Conservation (phyloP, 2,888 invertebrate species). For the Psylliodes chrysocephalus region DNA sequence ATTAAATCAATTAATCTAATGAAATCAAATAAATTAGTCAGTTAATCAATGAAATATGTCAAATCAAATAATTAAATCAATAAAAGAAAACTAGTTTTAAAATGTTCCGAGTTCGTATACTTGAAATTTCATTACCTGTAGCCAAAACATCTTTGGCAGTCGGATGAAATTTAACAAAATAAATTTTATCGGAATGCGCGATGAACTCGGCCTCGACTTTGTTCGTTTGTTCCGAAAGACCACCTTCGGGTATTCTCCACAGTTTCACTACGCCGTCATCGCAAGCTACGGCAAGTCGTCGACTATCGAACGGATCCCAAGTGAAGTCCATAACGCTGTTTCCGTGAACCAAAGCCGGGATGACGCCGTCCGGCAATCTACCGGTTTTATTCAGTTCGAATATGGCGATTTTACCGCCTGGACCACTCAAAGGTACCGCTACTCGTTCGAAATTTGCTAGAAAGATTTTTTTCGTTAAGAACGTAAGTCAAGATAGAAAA, state of each 20-base stretch:
- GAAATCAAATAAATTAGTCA: too few relatives aligned
- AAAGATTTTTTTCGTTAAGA: constrained; percentile 15
- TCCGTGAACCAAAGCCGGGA: constrained; percentile 90
- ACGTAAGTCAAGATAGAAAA: neutral
- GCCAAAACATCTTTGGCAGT: constrained; percentile 86
- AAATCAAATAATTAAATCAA: too few relatives aligned
- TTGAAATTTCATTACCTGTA: constrained; percentile 69
- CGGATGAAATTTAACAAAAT: constrained; percentile 91
- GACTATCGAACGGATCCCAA: constrained; percentile 91
- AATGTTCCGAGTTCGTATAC: too few relatives aligned
- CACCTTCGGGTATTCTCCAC: constrained; percentile 60
- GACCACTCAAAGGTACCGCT: constrained; percentile 90
- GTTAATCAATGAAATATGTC: too few relatives aligned
- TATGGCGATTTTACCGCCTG: constrained; percentile 90
- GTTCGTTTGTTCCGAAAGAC: constrained; percentile 82
- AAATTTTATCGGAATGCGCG: constrained; percentile 91
- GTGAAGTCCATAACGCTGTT: constrained; percentile 91
- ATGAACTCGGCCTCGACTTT: constrained; percentile 74
- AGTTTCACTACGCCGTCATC: constrained; percentile 77
- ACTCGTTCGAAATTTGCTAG: constrained; percentile 86
- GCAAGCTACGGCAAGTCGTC: constrained; percentile 81
- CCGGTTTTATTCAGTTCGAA: constrained; percentile 83
- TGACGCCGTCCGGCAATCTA: constrained; percentile 81
- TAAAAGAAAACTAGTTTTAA: too few relatives aligned
- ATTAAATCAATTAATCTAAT: too few relatives aligned